Percentiles rank a stretch among this genome's conserved stretches.
These are phyloP conservation scores for Drosophila histrio DNA, from an alignment of 2,888 invertebrate species.

Conservation along the genomic window DNA sequence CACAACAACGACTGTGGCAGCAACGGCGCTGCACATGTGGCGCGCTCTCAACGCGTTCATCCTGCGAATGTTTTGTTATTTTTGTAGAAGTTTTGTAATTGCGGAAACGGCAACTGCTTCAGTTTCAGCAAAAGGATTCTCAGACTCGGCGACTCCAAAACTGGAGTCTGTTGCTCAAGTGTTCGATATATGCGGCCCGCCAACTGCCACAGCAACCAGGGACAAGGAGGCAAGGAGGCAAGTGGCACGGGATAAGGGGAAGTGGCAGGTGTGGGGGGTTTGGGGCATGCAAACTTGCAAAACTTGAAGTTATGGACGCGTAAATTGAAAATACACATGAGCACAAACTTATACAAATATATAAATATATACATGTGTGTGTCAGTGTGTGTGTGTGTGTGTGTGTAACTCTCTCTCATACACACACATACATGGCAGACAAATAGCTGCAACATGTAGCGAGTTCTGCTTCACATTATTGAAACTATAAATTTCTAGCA, in stretches of 20 bases:
- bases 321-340: conserved; percentile 78
- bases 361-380: conserved; percentile 4
- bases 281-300: conserved; percentile 66
- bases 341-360: conserved; percentile 34
- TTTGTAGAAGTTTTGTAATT: conserved; percentile 79
- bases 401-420: background rate
- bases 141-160: conserved; percentile 17
- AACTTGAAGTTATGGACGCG: conserved; percentile 79
- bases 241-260: background rate
- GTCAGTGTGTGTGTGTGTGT: background rate
- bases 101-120: conserved; percentile 72
- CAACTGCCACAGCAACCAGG: conserved; percentile 2
- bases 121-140: conserved; percentile 37
- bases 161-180: conserved; percentile 62
- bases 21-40: conserved; percentile 61
- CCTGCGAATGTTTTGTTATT: conserved; percentile 74
- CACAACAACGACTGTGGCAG: background rate
- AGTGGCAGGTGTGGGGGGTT: background rate
- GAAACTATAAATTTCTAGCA: conserved; percentile 76
- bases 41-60: conserved; percentile 49
- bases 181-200: conserved; percentile 62
- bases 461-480: conserved; percentile 70
- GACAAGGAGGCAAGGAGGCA: background rate
- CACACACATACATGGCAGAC: conserved; percentile 42
- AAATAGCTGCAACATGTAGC: conserved; percentile 62